phyloP scores from a whole-genome alignment of 2,888 invertebrate species.

The Caenorhabditis parvicauda region DNA sequence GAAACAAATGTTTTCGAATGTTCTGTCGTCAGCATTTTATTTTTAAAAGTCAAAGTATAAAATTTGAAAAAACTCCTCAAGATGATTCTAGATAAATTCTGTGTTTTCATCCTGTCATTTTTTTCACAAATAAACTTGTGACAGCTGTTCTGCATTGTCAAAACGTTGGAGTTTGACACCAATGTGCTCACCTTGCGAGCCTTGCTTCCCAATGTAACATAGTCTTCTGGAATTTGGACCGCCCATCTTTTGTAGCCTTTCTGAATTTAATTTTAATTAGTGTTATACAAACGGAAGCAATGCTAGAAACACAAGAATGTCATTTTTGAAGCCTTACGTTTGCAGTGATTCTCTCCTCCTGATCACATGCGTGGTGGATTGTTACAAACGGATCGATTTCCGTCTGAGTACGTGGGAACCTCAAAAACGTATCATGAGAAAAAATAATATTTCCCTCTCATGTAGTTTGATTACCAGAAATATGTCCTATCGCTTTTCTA shows the following conservation, averaged over 20 bases:
- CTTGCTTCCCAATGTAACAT: constrained; percentile 32
- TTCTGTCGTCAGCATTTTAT: too few species aligned
- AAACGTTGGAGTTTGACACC: too few species aligned
- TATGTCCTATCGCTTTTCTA: too few species aligned
- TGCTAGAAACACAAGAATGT: neutral
- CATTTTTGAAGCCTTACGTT: constrained; percentile 11
- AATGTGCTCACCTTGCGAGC: constrained; percentile 24
- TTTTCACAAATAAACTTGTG: too few species aligned
- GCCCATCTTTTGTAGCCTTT: constrained; percentile 33
- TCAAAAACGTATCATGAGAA: too few species aligned
- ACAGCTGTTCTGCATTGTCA: too few species aligned
- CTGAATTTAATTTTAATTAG: constrained; percentile 11
- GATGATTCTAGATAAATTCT: too few species aligned
- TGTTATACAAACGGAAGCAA: neutral
- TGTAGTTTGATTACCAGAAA: too few species aligned
- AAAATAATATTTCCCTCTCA: too few species aligned
- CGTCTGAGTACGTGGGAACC: constrained; percentile 34
- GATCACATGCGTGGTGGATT: constrained; percentile 31
- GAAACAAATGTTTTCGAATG: neutral
- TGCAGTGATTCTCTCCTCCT: constrained; percentile 27
- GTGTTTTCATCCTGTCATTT: too few species aligned
- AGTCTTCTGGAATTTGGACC: constrained; percentile 32
- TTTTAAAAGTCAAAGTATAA: too few species aligned
- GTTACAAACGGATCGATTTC: constrained; percentile 37
- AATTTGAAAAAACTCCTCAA: too few species aligned